Evolutionary conservation across 2,797 vertebrate species (phyloP).

Genomic region (Dendrocincla tyrannina): DNA sequence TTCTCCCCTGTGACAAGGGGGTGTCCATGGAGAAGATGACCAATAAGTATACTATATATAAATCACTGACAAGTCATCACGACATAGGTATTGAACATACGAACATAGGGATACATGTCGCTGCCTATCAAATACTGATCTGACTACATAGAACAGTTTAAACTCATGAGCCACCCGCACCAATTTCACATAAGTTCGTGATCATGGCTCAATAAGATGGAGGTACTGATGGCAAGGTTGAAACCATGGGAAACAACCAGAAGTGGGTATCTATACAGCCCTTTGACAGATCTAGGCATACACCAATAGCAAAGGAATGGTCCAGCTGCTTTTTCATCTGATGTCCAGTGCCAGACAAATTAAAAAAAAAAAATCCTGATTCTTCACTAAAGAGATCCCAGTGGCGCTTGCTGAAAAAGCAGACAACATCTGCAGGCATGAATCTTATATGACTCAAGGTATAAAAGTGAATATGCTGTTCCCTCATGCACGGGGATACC

Average conservation of each 20-base stretch:
- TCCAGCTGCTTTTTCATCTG: background rate
- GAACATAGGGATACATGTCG: background rate
- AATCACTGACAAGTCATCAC: background rate
- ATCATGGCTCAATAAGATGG: background rate
- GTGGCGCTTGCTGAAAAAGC: background rate
- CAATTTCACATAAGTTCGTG: fast-evolving
- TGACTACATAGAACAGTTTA: background rate
- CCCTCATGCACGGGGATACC: background rate
- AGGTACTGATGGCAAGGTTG: background rate
- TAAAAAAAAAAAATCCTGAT: background rate
- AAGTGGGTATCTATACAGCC: background rate
- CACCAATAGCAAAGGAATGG: background rate
- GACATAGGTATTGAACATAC: background rate
- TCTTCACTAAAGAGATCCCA: background rate
- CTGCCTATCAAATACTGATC: background rate
- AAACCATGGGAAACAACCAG: background rate
- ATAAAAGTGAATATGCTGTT: background rate
- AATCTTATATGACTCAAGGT: fast-evolving
- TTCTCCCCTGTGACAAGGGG: too few species aligned
- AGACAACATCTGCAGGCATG: background rate
- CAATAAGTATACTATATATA: fast-evolving
- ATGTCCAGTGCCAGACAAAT: background rate
- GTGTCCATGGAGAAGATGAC: background rate
- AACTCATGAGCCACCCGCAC: background rate
- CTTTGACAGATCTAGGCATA: background rate